Evolutionary conservation across 2,797 vertebrate genomes (phyloP).

Genomic region (Alfaro cultratus): DNA sequence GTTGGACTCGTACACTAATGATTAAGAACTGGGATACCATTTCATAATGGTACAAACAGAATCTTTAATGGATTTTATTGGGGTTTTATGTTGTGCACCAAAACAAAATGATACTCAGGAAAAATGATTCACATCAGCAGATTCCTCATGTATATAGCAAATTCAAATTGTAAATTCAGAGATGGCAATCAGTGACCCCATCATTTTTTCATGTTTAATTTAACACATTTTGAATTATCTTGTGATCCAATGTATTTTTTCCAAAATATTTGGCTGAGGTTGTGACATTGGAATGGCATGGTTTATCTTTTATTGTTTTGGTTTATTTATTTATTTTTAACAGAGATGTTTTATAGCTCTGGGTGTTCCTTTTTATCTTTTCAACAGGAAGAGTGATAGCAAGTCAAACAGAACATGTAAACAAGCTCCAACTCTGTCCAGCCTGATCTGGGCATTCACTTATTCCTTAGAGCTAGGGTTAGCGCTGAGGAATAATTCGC

Average conservation of each 20-base stretch:
- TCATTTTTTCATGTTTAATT: neutral
- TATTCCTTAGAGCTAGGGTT: neutral
- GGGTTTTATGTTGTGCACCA: neutral
- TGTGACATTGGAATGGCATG: neutral
- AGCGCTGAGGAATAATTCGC: too few relatives aligned
- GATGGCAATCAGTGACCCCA: neutral
- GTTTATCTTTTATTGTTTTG: neutral
- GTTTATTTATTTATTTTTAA: neutral
- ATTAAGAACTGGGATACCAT: neutral
- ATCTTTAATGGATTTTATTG: neutral
- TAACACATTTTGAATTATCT: neutral
- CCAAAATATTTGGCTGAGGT: neutral
- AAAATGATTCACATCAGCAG: neutral
- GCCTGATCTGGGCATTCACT: neutral
- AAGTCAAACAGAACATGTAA: constrained; percentile 50
- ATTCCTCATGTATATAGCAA: neutral
- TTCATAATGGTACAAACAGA: neutral
- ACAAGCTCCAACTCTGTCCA: constrained; percentile 32
- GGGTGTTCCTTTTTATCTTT: constrained; percentile 56
- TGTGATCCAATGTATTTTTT: neutral
- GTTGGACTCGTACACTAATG: neutral
- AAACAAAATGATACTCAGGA: neutral
- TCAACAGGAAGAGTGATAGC: constrained; percentile 63
- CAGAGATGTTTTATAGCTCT: constrained; percentile 26
- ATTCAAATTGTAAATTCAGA: neutral